Percentiles rank a stretch among this genome's conserved stretches.
phyloP scores from a whole-genome alignment of 2,113 vertebrate genomes.

The Columba livia region DNA sequence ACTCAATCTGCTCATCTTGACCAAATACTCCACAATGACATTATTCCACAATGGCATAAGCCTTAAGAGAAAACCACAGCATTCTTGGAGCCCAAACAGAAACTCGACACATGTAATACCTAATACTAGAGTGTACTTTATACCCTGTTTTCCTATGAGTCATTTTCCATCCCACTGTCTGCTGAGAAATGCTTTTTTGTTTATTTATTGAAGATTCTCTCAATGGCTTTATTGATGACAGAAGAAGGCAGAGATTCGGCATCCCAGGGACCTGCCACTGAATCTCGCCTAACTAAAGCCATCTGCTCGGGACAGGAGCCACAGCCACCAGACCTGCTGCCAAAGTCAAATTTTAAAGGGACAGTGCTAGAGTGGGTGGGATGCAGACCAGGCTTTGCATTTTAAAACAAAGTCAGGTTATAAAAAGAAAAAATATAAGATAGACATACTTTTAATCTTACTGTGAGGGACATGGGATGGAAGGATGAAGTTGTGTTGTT shows the following conservation, averaged over 20 bases:
- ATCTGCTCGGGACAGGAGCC: background rate
- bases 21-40: constrained; percentile 57
- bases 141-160: constrained; percentile 56
- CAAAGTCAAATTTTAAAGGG: background rate
- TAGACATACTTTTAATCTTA: background rate
- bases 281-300: background rate
- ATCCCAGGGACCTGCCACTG: background rate
- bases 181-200: constrained; percentile 32
- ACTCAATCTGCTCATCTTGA: constrained; percentile 14
- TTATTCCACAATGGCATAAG: constrained; percentile 65
- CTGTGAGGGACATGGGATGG: background rate
- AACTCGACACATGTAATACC: constrained; percentile 46
- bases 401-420: background rate
- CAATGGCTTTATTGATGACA: constrained; percentile 15
- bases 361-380: rapidly evolving
- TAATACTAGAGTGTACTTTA: background rate
- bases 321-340: background rate
- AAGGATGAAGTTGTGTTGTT: background rate
- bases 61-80: constrained; percentile 57
- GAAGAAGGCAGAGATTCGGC: background rate
- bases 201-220: constrained; percentile 27
- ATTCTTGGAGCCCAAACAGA: constrained; percentile 48
- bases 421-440: background rate
- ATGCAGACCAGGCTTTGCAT: background rate
- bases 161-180: constrained; percentile 67